Base-by-base conservation (phyloP, 1,140 invertebrate species). In the Pachyrhynchus sulphureomaculatus region DNA sequence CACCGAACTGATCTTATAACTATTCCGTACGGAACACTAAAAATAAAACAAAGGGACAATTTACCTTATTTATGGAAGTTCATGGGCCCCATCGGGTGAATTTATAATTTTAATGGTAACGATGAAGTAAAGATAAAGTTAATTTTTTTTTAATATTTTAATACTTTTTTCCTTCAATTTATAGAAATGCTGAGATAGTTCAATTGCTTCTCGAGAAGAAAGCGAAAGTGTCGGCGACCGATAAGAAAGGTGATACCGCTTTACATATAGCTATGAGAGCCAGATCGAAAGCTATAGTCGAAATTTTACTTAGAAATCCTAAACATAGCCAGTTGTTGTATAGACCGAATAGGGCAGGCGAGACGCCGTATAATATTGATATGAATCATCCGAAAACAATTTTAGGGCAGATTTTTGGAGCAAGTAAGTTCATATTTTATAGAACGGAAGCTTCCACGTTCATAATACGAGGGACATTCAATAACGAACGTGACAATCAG, bases 321-420 rank as follows among this genome's bases (percentile, higher is more conserved):
- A 95, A 96, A 77, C 90, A 99, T 75, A 96, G 93, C 74, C 95
- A 98, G 72, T 79, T 99, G 41, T 77, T 99, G 8, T 99, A 99
- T 78, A 82, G 93, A 68, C 95, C 95, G 4, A 99, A 99, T 77
- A 89, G 93, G 72, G 82, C 88, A 20, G 95, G 95, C 21, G 96
- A 99, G 77, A 99, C 96, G 0, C 95, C 97, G 0, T 99, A 99
- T 78, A 96, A 94, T 74, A 97, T 99, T 66, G 97, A 99, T 79
- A 88, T 93, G 64, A 90, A 87, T 72, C 91, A 97, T 79, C 90
- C 93, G 65, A 96, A 96, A 75, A 92, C 93, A 1, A 96, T 99
- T 67, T 79, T 99, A 21, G 91, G 93, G 39, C 93, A 97, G 74
- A 94, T 98, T 64, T 97, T 96, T 80, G 95, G 95, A 18, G 91